Evolutionary conservation across 2,888 invertebrate species (phyloP), one percentile per base, ranked within the genome.

Genomic region (Abrostola tripartita): DNA sequence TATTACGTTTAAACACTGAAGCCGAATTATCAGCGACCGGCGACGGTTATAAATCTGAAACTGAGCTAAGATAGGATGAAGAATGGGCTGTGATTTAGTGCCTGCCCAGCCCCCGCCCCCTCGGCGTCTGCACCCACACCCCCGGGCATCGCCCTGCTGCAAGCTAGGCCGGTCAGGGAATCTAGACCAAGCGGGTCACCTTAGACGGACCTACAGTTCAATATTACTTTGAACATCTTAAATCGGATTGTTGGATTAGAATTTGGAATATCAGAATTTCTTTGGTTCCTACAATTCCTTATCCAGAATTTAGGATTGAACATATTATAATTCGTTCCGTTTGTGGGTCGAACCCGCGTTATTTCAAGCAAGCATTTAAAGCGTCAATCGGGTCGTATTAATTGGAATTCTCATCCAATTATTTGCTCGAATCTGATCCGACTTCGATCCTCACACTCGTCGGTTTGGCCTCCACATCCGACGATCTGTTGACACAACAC

Each of bases 51-150:
- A 79, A 79, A 79, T 79, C 71, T 65, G 67, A 55, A 71, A 74
- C 62, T 65, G 79, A 78, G 67, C 65, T 62, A 63, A 79, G 76
- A 76, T 79, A 76, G 58, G 65, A 79, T 79, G 76, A 79, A 79
- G 76, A 79, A 79, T 79, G 67, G 76, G 53, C 40, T 36, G 68
- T 74, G 79, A 79, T 79, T 68, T 76, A 79, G 70, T 74, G 65
- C 67, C 61, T 38, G 35, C 37, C 37, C 54, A 24, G 41, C 66
- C 40, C 37, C 47, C 44, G 2, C 42, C 53, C n/a, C n/a, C 40
- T 9, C 6, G 5, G 5, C 12, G 36, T 51, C 57, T 54, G 47
- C 71, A 51, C 61, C 62, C 49, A 49, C 67, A 49, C 67, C 63
- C 60, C 57, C 55, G 55, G 52, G 12, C 68, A 58, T 68, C 40